A percentile compares a stretch with the other conserved stretches of the same genome.
These are phyloP conservation scores for Sparus aurata DNA, from an alignment of 2,797 vertebrate genomes.

Conservation along the genomic window DNA sequence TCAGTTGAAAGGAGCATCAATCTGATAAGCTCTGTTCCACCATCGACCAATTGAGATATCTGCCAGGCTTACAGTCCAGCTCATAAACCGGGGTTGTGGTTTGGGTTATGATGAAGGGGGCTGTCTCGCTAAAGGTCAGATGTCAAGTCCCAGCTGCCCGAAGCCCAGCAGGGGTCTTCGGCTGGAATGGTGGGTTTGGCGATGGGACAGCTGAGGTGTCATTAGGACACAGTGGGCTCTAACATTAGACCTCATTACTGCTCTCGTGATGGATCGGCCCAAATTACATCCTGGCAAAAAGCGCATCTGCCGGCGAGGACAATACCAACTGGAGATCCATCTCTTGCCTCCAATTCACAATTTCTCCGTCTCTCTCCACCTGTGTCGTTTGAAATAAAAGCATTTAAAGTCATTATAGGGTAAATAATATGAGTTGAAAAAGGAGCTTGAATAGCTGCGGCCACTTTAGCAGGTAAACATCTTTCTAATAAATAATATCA, in stretches of 20 bases:
- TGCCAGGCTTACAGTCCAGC: constrained; percentile 11
- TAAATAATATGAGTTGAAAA: constrained; percentile 43
- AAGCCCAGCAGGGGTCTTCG: constrained; percentile 54
- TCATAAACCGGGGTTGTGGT: constrained; percentile 22
- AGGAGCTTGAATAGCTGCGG: constrained; percentile 33
- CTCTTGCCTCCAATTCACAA: neutral
- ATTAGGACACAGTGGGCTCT: constrained; percentile 82
- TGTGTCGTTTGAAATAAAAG: constrained; percentile 42
- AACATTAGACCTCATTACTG: constrained; percentile 85
- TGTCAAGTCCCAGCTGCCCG: constrained; percentile 73
- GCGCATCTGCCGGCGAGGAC: constrained; percentile 61
- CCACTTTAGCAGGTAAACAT: constrained; percentile 43
- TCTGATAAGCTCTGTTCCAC: neutral
- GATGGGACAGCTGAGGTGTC: constrained; percentile 73
- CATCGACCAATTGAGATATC: constrained; percentile 5
- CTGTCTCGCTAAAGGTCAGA: constrained; percentile 72
- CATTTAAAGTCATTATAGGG: constrained; percentile 47
- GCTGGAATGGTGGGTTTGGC: constrained; percentile 55
- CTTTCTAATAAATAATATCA: constrained; percentile 34
- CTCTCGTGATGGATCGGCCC: constrained; percentile 78
- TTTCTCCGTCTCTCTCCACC: constrained; percentile 17
- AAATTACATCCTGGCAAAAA: constrained; percentile 79
- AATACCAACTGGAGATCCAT: constrained; percentile 63
- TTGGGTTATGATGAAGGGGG: constrained; percentile 63
- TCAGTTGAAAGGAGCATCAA: neutral